Conservation (phyloP, 2,888 invertebrate genomes). For the Emmelina monodactyla region DNA sequence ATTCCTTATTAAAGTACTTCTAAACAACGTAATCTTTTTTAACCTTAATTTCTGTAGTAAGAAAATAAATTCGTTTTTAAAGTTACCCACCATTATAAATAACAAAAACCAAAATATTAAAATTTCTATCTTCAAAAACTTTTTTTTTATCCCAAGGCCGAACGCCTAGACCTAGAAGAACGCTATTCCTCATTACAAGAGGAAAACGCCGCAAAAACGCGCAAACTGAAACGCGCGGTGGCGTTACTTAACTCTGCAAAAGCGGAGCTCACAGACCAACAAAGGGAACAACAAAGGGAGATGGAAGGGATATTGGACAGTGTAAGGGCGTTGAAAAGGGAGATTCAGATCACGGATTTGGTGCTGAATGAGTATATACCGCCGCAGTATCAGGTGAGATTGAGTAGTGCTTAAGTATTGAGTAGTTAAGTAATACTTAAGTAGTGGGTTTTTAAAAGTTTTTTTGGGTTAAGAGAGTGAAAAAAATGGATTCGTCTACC, state of each 20-base stretch:
- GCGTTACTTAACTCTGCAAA: constrained; percentile 86
- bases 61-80: no score
- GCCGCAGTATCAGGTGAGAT: constrained; percentile 83
- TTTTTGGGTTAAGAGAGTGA: no score
- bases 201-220: constrained; percentile 90
- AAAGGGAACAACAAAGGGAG: constrained; percentile 95
- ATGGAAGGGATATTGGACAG: constrained; percentile 96
- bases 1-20: no score
- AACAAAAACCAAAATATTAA: no score
- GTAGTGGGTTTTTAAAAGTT: no score
- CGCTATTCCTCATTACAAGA: constrained; percentile 95
- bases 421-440: no score
- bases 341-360: constrained; percentile 88
- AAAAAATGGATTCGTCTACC: no score
- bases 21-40: no score
- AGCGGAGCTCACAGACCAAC: constrained; percentile 84
- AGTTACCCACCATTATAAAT: no score
- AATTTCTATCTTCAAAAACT: no score
- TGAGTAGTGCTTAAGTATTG: no score
- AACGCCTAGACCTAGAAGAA: constrained; percentile 92
- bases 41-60: no score
- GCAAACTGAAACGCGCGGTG: constrained; percentile 90
- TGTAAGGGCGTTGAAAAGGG: constrained; percentile 87
- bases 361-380: constrained; percentile 95
- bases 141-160: constrained; percentile 64